Evolutionary conservation across 2,797 vertebrate genomes (phyloP).

Genomic region (Limnodromus scolopaceus): DNA sequence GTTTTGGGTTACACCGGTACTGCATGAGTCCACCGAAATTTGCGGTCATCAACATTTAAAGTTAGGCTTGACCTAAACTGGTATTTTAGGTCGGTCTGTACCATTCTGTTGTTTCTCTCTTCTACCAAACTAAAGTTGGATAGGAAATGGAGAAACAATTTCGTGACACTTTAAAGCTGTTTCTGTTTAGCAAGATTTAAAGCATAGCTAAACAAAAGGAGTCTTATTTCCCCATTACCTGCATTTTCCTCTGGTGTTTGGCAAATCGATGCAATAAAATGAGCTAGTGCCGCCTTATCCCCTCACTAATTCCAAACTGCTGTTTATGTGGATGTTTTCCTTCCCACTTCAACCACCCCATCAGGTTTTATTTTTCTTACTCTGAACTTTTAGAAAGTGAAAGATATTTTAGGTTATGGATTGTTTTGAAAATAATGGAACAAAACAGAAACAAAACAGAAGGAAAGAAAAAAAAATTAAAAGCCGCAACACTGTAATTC

Average conservation of each 20-base stretch:
- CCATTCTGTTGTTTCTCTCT: background rate
- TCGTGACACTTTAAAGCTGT: background rate
- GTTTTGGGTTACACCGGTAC: background rate
- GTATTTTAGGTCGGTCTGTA: background rate
- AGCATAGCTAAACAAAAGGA: background rate
- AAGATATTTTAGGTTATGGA: background rate
- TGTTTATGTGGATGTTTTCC: background rate
- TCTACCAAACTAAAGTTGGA: background rate
- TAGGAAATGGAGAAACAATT: background rate
- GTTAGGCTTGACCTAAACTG: background rate
- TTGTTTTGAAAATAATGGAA: background rate
- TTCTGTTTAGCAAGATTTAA: constrained; percentile 13
- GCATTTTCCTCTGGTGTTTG: constrained; percentile 3
- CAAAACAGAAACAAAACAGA: background rate
- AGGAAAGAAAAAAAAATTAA: background rate
- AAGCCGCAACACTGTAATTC: background rate
- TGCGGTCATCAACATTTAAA: background rate
- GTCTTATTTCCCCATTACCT: background rate
- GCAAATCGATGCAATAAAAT: background rate
- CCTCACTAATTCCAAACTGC: background rate
- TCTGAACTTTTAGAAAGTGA: background rate
- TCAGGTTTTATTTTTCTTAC: background rate
- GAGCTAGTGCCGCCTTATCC: background rate
- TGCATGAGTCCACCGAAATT: background rate
- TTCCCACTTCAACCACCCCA: background rate